Percentiles rank a stretch among this genome's conserved stretches.
Conservation (phyloP, 2,888 invertebrate genomes). For the Parnassius glacialis region DNA sequence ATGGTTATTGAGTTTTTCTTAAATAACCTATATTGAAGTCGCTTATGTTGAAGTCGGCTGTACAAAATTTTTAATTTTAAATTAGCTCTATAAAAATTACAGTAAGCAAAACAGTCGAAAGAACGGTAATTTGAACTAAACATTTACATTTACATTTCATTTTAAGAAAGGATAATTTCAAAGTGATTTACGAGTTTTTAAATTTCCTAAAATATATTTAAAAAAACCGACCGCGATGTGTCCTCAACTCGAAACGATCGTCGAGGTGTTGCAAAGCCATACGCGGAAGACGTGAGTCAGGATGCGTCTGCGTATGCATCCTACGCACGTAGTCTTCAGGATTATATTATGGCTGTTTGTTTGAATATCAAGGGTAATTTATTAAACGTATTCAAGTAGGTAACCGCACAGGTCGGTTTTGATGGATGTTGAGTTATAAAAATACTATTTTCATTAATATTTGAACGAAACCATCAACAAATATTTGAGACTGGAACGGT, state of each 20-base stretch:
- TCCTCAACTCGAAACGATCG: conserved; percentile 32
- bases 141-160: no score
- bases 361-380: conserved; percentile 23
- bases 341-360: conserved; percentile 21
- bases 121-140: no score
- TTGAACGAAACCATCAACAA: not conserved
- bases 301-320: conserved; percentile 29
- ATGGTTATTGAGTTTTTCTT: no score
- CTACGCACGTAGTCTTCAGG: conserved; percentile 21
- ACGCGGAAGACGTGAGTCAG: conserved; percentile 30
- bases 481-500: conserved; percentile 3
- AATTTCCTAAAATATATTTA: no score
- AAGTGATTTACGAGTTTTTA: no score
- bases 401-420: conserved; percentile 16
- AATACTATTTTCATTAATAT: conserved; percentile 18
- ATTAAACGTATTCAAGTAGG: conserved; percentile 18
- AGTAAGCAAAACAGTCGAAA: no score
- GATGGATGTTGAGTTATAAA: conserved; percentile 16
- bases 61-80: no score
- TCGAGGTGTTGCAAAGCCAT: conserved; percentile 39
- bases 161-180: no score
- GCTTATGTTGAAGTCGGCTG: no score
- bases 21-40: no score
- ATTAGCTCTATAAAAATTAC: no score
- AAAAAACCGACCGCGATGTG: not conserved